Evolutionary conservation across 2,797 vertebrate species (phyloP).

Genomic region (Anisognathus igniventris): DNA sequence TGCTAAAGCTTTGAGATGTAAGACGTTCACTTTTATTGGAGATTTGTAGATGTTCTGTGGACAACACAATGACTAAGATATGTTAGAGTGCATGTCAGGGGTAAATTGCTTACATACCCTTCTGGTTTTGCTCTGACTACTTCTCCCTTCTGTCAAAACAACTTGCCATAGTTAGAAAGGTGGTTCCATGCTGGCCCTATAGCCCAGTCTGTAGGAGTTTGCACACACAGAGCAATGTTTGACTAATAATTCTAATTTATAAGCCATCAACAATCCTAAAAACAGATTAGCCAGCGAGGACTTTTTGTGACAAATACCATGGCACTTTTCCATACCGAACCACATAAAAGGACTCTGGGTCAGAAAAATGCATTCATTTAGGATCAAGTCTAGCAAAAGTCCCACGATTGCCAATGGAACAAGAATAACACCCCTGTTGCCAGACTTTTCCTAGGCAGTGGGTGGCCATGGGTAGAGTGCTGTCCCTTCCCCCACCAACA

Average conservation of each 20-base stretch:
- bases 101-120: neutral
- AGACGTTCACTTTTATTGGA: neutral
- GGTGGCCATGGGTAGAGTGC: constrained; percentile 54
- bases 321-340: constrained; percentile 63
- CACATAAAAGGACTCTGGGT: constrained; percentile 67
- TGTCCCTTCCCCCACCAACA: constrained; percentile 55
- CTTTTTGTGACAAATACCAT: constrained; percentile 65
- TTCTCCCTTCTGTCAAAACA: neutral
- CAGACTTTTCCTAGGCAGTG: constrained; percentile 67
- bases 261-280: constrained; percentile 67
- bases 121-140: neutral
- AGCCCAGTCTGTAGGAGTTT: neutral
- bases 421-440: constrained; percentile 70
- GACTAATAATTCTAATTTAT: constrained; percentile 63
- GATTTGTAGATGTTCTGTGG: neutral
- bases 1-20: neutral
- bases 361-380: constrained; percentile 71
- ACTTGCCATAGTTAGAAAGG: neutral
- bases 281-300: constrained; percentile 59
- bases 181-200: neutral
- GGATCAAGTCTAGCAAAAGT: constrained; percentile 68
- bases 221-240: constrained; percentile 34
- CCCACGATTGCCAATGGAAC: constrained; percentile 62
- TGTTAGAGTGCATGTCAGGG: neutral
- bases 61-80: neutral